A percentile compares a stretch with the other conserved stretches of the same genome.
Evolutionary conservation across 1,140 invertebrate genomes (phyloP).

Genomic region (Zaprionus capensis): DNA sequence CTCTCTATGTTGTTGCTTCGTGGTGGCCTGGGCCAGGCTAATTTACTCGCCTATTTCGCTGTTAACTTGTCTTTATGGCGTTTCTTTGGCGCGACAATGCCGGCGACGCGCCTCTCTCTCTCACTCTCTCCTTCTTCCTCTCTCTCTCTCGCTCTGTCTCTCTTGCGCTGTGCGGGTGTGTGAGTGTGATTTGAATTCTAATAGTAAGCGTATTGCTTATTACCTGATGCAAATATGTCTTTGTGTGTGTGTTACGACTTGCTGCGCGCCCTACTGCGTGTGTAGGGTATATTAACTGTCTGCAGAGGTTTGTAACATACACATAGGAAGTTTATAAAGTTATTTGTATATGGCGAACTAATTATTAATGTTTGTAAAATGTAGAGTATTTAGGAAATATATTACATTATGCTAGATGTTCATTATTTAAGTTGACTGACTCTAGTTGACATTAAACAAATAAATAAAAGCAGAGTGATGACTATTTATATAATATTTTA

Average conservation of each 20-base stretch:
- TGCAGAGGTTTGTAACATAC: background rate
- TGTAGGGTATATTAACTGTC: background rate
- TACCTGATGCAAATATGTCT: constrained; percentile 29
- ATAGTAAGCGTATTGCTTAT: constrained; percentile 31
- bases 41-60: constrained; percentile 45
- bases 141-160: background rate
- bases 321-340: too few relatives aligned
- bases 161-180: constrained; percentile 5
- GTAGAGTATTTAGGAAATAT: too few relatives aligned
- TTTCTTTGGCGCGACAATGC: constrained; percentile 52
- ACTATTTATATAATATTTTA: too few relatives aligned
- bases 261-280: background rate
- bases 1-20: constrained; percentile 28
- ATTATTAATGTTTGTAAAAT: too few relatives aligned
- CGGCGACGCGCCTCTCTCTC: constrained; percentile 35
- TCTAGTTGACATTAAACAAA: too few relatives aligned
- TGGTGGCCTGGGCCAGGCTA: constrained; percentile 42
- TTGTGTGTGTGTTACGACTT: background rate
- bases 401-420: too few relatives aligned
- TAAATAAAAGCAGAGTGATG: too few relatives aligned
- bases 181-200: constrained; percentile 44
- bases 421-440: too few relatives aligned
- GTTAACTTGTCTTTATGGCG: constrained; percentile 59
- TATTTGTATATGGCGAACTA: too few relatives aligned
- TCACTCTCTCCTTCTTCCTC: background rate